phyloP scores from a whole-genome alignment of 2,888 invertebrate genomes.

The Tortricodes alternella region DNA sequence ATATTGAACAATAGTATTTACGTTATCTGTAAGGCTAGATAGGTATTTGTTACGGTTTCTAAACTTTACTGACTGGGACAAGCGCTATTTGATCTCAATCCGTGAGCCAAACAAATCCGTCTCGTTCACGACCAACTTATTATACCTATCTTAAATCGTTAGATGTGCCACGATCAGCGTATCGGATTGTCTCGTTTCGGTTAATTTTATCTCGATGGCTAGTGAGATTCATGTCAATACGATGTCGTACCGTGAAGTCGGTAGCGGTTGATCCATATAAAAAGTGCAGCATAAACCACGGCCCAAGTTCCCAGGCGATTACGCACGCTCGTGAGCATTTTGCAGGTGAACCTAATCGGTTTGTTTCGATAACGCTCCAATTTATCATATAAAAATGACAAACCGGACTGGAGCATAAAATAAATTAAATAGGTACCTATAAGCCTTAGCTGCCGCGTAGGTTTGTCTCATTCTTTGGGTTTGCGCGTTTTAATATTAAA shows the following conservation, averaged over 20 bases:
- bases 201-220: conserved; percentile 34
- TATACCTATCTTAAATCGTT: conserved; percentile 29
- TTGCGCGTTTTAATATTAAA: no score
- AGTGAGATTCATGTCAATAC: conserved; percentile 38
- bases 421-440: no score
- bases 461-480: no score
- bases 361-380: conserved; percentile 24
- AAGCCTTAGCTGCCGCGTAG: no score
- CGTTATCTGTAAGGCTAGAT: background rate
- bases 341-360: conserved; percentile 37
- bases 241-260: conserved; percentile 40
- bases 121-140: conserved; percentile 28
- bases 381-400: no score
- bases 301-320: conserved; percentile 49
- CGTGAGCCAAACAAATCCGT: conserved; percentile 23
- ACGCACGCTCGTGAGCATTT: conserved; percentile 45
- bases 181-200: conserved; percentile 34
- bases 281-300: conserved; percentile 48
- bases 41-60: conserved; percentile 8
- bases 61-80: conserved; percentile 11
- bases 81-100: conserved; percentile 14
- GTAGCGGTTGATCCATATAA: conserved; percentile 47
- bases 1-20: background rate
- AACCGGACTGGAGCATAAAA: background rate
- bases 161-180: conserved; percentile 32